These are phyloP conservation scores for Muschampia staudingeri DNA, from an alignment of 2,888 invertebrate genomes.

Conservation along the genomic window DNA sequence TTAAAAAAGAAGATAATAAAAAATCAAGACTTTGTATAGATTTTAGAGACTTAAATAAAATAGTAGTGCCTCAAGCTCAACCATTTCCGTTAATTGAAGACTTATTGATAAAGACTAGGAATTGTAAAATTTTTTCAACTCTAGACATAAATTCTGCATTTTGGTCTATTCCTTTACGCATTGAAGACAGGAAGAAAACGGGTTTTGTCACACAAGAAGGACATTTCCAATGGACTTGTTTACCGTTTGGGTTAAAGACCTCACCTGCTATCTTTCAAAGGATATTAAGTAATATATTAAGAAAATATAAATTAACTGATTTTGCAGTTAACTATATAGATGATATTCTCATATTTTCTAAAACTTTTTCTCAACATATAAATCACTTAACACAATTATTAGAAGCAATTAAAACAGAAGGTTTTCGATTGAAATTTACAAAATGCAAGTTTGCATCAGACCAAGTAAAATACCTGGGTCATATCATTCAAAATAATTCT, in stretches of 20 bases:
- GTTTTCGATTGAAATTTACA: slow-evolving; percentile 66
- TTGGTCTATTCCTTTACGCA: slow-evolving; percentile 74
- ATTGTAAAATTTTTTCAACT: slow-evolving; percentile 72
- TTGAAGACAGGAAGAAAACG: slow-evolving; percentile 72
- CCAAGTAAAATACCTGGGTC: slow-evolving; percentile 66
- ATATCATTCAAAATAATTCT: slow-evolving; percentile 67
- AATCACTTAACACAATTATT: slow-evolving; percentile 29
- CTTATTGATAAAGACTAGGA: slow-evolving; percentile 70
- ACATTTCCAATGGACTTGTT: slow-evolving; percentile 69
- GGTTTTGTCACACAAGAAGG: slow-evolving; percentile 67
- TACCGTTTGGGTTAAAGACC: slow-evolving; percentile 72
- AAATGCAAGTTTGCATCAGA: slow-evolving; percentile 67
- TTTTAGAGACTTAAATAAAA: slow-evolving; percentile 68
- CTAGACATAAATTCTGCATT: slow-evolving; percentile 76
- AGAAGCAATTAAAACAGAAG: slow-evolving; percentile 64
- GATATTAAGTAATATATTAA: slow-evolving; percentile 63
- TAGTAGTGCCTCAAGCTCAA: slow-evolving; percentile 69
- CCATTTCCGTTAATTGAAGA: slow-evolving; percentile 73
- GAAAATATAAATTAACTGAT: slow-evolving; percentile 53
- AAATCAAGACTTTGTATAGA: slow-evolving; percentile 70
- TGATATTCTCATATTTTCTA: slow-evolving; percentile 55
- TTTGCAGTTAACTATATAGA: slow-evolving; percentile 48
- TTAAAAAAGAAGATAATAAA: slow-evolving; percentile 57
- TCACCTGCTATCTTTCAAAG: slow-evolving; percentile 71
- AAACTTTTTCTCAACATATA: slow-evolving; percentile 48